Conservation (phyloP, 2,888 invertebrate species). For the Nymphalis polychloros region DNA sequence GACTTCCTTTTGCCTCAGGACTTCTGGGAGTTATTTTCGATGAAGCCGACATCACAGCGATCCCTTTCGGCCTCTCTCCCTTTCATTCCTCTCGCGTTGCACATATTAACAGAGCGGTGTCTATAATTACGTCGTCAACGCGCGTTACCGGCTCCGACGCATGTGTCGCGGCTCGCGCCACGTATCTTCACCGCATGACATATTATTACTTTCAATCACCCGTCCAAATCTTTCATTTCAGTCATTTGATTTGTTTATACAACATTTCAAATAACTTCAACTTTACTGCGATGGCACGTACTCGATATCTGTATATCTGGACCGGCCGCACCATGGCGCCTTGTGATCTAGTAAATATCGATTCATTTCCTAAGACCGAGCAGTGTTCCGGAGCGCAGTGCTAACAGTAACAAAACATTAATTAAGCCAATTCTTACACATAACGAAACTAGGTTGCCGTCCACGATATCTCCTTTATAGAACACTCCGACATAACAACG, state of each 20-base stretch:
- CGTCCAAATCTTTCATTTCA: background rate
- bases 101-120: slow-evolving; percentile 13
- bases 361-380: background rate
- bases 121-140: slow-evolving; percentile 27
- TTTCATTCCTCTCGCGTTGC: slow-evolving; percentile 3
- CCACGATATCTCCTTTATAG: background rate
- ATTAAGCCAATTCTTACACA: slow-evolving; percentile 9
- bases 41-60: background rate
- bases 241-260: slow-evolving; percentile 6
- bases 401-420: slow-evolving; percentile 8
- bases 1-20: slow-evolving; percentile 28
- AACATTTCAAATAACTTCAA: background rate
- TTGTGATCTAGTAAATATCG: slow-evolving; percentile 2
- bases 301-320: too few relatives aligned
- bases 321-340: background rate
- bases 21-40: slow-evolving; percentile 25
- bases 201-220: slow-evolving; percentile 6
- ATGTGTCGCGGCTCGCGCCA: slow-evolving; percentile 3
- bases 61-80: slow-evolving; percentile 8
- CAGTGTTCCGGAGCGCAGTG: background rate
- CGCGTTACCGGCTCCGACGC: slow-evolving; percentile 6
- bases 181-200: slow-evolving; percentile 4
- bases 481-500: background rate
- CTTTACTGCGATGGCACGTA: background rate
- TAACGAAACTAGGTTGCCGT: slow-evolving; percentile 8